Percentiles rank a stretch among this genome's conserved stretches.
phyloP scores from a whole-genome alignment of 2,888 invertebrate genomes.

The Patella depressa region DNA sequence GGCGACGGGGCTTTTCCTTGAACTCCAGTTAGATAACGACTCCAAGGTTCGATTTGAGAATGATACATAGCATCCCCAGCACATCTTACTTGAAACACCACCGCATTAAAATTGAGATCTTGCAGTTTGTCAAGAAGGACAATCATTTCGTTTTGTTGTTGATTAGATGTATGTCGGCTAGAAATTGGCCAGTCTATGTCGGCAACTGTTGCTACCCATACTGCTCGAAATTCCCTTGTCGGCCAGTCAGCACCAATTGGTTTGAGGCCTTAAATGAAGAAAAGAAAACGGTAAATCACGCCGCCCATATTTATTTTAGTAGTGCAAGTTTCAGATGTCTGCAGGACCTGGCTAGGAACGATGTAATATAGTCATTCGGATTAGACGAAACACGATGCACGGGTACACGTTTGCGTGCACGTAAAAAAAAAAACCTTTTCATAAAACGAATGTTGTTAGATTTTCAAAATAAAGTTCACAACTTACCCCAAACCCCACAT shows the following conservation, averaged over 20 bases:
- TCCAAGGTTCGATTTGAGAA: conserved; percentile 65
- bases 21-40: conserved; percentile 60
- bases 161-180: conserved; percentile 35
- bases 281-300: background rate
- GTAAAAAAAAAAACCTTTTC: too few species aligned
- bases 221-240: conserved; percentile 56
- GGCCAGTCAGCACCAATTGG: conserved; percentile 39
- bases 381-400: too few species aligned
- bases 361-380: too few species aligned
- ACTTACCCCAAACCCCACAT: too few species aligned
- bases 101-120: conserved; percentile 56
- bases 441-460: too few species aligned
- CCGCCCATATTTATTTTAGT: too few species aligned
- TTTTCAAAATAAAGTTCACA: too few species aligned
- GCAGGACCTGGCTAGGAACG: too few species aligned
- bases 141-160: conserved; percentile 48
- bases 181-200: conserved; percentile 67
- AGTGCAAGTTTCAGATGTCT: too few species aligned
- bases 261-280: background rate
- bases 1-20: conserved; percentile 61
- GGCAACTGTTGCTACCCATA: conserved; percentile 64
- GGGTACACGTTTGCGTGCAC: too few species aligned
- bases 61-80: conserved; percentile 64
- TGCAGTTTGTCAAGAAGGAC: conserved; percentile 48
- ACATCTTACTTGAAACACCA: conserved; percentile 56